A percentile compares a stretch with the other conserved stretches of the same genome.
Evolutionary conservation across 2,888 invertebrate genomes (phyloP).

Genomic region (Uropetala carovei): DNA sequence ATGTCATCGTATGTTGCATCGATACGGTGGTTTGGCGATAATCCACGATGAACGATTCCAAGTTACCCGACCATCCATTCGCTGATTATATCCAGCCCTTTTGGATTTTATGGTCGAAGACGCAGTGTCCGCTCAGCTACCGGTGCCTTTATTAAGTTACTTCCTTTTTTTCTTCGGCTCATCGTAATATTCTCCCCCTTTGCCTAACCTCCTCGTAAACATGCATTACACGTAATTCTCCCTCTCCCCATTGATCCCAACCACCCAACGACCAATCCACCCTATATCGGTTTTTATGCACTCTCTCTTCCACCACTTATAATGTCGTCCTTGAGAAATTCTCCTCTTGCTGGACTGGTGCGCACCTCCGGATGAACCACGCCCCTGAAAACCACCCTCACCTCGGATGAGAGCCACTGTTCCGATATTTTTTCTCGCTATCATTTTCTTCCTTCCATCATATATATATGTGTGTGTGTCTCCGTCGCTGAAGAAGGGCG

Average conservation of each 20-base stretch:
- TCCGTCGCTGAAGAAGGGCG: no score
- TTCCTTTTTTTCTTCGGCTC: neutral
- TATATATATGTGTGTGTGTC: neutral
- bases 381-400: neutral
- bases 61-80: no score
- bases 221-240: constrained; percentile 9
- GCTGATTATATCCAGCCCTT: no score
- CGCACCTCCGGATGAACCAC: neutral
- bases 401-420: neutral
- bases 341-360: neutral
- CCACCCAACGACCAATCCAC: neutral
- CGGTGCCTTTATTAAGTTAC: constrained; percentile 17
- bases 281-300: neutral
- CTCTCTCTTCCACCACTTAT: neutral
- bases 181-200: neutral
- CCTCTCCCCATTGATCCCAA: neutral
- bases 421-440: no score
- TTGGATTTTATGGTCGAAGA: no score
- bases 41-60: no score
- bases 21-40: no score
- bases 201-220: constrained; percentile 20
- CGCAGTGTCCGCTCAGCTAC: neutral
- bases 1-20: no score
- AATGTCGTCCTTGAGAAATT: neutral
- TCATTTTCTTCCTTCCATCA: neutral